Evolutionary conservation across 2,888 invertebrate genomes (phyloP), one percentile per base, ranked within the genome.

Genomic region (Neelides folsomi): DNA sequence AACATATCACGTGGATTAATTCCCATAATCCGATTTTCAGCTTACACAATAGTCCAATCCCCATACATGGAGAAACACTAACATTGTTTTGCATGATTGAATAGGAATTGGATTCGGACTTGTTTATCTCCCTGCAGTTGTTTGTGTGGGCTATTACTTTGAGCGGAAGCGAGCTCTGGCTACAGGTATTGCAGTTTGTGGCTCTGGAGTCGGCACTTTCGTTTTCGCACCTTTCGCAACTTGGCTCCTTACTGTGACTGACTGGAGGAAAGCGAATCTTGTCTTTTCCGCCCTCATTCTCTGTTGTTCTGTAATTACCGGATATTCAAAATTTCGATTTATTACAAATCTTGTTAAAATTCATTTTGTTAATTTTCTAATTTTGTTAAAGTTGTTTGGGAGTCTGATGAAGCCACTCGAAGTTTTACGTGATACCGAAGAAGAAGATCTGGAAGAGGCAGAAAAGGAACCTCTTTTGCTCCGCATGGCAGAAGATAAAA

Each of bases 91-190:
- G 4, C 27, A 27, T 5, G 7, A 27, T 27, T 27, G 27, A 27
- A 13, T 75, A 87, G 88, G 90, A 60, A 80, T 92, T 65, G 92
- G 92, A 18, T 88, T 92, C 68, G 90, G 92, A 58, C 79, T 92
- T 75, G 88, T 92, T 66, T 93, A 92, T 72, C 77, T 97, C 44
- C 95, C 95, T 0, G 94, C 95, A 1, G 94, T 97, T 38, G 94
- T 95, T 10, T 89, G 89, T 50, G 94, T 95, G 20, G 92, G 93
- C 6, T 93, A 93, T 73, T 95, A 95, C 75, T 97, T 97, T 73
- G 94, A 95, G 73, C 87, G 90, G 44, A 86, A 88, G 66, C 78
- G 94, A 57, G 90, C 94, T 10, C 74, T 95, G 59, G 95, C 95
- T 45, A 95, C 94, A 48, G 94, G 83, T 49, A 71, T 77, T 27